These are phyloP conservation scores for Athene noctua DNA, from an alignment of 2,113 vertebrate genomes.

Conservation along the genomic window DNA sequence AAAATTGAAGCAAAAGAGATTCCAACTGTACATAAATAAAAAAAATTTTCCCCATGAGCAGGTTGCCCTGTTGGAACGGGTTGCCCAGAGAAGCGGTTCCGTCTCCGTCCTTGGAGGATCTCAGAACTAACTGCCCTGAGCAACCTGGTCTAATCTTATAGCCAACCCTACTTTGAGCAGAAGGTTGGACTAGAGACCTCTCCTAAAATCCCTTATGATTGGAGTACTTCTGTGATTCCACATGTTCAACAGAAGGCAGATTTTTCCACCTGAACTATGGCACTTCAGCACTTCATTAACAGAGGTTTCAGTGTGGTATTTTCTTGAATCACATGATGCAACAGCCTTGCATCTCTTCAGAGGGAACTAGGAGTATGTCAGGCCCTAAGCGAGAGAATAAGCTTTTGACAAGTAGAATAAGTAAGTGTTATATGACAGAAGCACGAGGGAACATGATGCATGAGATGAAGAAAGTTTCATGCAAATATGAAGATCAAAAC, in stretches of 20 bases:
- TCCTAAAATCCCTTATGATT: background rate
- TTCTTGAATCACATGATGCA: background rate
- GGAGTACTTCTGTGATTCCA: background rate
- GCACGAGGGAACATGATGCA: background rate
- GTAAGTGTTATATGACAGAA: background rate
- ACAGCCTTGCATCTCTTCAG: background rate
- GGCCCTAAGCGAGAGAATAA: background rate
- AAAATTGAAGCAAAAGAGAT: background rate
- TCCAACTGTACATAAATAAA: background rate
- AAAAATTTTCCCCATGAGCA: background rate
- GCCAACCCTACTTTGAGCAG: background rate
- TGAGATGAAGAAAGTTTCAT: background rate
- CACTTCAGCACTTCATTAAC: background rate
- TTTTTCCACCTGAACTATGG: background rate
- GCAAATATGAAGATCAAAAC: slow-evolving; percentile 11
- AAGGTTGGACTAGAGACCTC: background rate
- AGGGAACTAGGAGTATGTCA: background rate
- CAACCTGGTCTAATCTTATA: background rate
- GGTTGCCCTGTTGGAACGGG: background rate
- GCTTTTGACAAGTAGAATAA: background rate
- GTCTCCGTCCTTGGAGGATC: background rate
- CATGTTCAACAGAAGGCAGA: background rate
- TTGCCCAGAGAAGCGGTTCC: background rate
- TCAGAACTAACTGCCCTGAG: background rate
- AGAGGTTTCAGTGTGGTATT: background rate